Percentiles rank a stretch among this genome's conserved stretches.
Evolutionary conservation across 2,113 vertebrate genomes (phyloP).

Genomic region (Eonycteris spelaea): DNA sequence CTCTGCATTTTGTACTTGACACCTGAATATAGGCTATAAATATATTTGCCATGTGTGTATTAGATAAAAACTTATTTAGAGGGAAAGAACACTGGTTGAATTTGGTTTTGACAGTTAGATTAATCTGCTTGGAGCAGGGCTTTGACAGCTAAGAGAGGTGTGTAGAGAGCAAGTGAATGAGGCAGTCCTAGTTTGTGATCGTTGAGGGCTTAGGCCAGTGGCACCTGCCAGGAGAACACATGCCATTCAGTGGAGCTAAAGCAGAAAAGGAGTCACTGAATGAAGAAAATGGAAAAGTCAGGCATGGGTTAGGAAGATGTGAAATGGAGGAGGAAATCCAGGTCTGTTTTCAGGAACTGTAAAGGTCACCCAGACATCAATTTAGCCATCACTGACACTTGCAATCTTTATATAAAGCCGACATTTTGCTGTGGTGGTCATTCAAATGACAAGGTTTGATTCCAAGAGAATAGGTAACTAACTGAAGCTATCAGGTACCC

Average conservation of each 20-base stretch:
- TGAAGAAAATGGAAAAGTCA: neutral
- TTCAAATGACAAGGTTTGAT: neutral
- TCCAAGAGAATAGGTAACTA: neutral
- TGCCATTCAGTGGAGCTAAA: neutral
- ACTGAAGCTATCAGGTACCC: neutral
- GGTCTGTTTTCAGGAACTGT: neutral
- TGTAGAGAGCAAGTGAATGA: neutral
- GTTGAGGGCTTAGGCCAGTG: neutral
- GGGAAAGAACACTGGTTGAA: neutral
- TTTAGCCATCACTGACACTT: neutral
- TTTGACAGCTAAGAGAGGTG: conserved; percentile 23
- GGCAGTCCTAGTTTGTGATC: neutral
- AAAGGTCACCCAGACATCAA: neutral
- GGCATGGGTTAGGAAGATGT: neutral
- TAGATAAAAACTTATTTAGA: conserved; percentile 46
- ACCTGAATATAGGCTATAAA: conserved; percentile 53
- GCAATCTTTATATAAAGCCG: neutral
- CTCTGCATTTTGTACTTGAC: conserved; percentile 51
- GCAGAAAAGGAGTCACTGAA: neutral
- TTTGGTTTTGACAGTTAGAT: neutral
- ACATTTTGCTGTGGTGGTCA: neutral
- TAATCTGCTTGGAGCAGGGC: neutral
- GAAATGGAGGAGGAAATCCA: neutral
- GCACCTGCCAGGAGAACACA: neutral
- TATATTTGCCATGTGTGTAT: conserved; percentile 9